phyloP scores from a whole-genome alignment of 2,113 vertebrate genomes.

The Axis porcinus region DNA sequence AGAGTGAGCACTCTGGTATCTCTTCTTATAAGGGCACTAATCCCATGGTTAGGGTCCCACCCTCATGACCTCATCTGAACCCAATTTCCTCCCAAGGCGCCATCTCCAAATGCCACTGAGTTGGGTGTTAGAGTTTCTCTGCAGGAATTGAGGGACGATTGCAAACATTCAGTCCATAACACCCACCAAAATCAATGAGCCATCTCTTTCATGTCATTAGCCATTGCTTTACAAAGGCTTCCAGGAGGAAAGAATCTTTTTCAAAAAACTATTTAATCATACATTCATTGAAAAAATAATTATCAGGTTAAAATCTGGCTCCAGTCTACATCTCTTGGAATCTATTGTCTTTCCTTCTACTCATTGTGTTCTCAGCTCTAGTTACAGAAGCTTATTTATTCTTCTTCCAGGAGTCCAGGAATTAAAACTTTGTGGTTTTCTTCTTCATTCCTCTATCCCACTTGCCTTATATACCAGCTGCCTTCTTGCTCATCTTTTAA shows the following conservation, averaged over 20 bases:
- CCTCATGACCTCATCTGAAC: background rate
- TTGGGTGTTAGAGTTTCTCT: background rate
- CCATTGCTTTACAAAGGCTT: background rate
- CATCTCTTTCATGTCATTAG: background rate
- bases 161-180: background rate
- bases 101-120: background rate
- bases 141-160: background rate
- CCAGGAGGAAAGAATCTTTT: background rate
- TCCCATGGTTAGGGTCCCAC: rapidly evolving
- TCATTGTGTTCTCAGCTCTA: background rate
- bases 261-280: background rate
- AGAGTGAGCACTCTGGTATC: background rate
- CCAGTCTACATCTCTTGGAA: background rate
- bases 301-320: background rate
- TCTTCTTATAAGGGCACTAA: background rate
- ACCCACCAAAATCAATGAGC: background rate
- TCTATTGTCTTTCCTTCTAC: background rate
- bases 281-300: background rate
- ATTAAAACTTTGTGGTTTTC: background rate
- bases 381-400: background rate
- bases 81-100: background rate
- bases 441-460: background rate
- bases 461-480: background rate
- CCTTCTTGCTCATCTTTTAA: background rate
- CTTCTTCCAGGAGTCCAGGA: background rate